Percentiles rank a stretch among this genome's conserved stretches.
Conservation (phyloP, 2,113 vertebrate genomes). For the Panthera uncia region DNA sequence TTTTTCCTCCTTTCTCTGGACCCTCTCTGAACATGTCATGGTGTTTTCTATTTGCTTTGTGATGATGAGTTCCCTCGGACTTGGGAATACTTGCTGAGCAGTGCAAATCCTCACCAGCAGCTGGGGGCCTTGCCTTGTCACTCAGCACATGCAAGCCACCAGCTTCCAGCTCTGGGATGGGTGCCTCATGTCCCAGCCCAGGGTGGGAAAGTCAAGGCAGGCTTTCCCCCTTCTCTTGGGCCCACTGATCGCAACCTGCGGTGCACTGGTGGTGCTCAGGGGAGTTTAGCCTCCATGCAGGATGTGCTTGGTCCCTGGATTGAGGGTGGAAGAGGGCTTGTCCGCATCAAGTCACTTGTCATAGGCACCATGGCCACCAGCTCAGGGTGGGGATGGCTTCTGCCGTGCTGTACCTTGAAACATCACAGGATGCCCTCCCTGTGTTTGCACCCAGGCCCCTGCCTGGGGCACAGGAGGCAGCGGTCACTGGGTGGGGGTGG, state of each 20-base stretch:
- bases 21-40: neutral
- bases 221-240: neutral
- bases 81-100: neutral
- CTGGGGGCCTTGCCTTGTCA: neutral
- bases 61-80: neutral
- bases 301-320: neutral
- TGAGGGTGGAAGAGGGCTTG: neutral
- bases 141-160: neutral
- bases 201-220: neutral
- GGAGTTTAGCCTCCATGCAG: neutral
- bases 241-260: fast-evolving
- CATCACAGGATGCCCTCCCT: neutral
- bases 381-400: neutral
- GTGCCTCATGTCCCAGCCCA: too few relatives aligned
- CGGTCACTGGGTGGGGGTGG: neutral
- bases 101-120: neutral
- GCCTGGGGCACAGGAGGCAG: neutral
- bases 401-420: neutral
- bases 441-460: neutral
- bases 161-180: neutral
- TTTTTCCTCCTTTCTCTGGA: neutral
- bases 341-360: neutral
- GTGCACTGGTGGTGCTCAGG: neutral
- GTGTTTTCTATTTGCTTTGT: neutral
- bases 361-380: neutral